Evolutionary conservation across 2,888 invertebrate genomes (phyloP), one percentile per base, ranked within the genome.

Genomic region (Stenchaetothrips biformis): DNA sequence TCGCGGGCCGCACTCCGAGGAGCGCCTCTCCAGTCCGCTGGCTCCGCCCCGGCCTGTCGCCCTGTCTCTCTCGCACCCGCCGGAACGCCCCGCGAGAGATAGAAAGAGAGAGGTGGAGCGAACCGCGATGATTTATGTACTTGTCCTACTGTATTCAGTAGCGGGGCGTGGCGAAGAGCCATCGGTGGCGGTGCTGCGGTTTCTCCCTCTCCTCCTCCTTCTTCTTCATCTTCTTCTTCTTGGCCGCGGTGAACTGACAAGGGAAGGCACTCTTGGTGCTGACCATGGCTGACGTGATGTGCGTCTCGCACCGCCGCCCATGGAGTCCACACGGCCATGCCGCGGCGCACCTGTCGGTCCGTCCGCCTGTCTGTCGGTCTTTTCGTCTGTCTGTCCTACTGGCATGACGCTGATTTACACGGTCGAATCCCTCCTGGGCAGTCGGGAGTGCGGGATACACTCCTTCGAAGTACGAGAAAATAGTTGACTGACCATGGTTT

Each of bases 271-370:
- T 53, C 53, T 53, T 18, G 9, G 53, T 18, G 16, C 53, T 8
- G 37, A 37, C 37, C 37, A 37, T 37, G 37, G 37, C 7, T 67
- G 53, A 37, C 37, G 37, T 37, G 37, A 37, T 37, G 37, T 37
- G 53, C 67, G 67, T 74, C 67, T 25, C 67, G 67, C 67, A 74
- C 67, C 25, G 67, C 67, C 67, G 67, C 67, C n/a, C 67, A 67
- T 67, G 67, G 67, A 67, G 67, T 74, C 67, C 67, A 21, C 59
- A 18, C 59, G 13, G 59, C 67, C 25, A 7, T 7, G 16, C 21
- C 25, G 21, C 25, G 37, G 53, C 53, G 16, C 53, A 13, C 18
- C 53, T 53, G 53, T 53, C 37, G 37, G 37, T 4, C 37, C 2
- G 37, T 37, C 2, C 4, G 37, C 4, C 37, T 4, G 37, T 37